A percentile compares a stretch with the other conserved stretches of the same genome.
Conservation (phyloP, 2,113 vertebrate genomes). For the Scatophagus argus region DNA sequence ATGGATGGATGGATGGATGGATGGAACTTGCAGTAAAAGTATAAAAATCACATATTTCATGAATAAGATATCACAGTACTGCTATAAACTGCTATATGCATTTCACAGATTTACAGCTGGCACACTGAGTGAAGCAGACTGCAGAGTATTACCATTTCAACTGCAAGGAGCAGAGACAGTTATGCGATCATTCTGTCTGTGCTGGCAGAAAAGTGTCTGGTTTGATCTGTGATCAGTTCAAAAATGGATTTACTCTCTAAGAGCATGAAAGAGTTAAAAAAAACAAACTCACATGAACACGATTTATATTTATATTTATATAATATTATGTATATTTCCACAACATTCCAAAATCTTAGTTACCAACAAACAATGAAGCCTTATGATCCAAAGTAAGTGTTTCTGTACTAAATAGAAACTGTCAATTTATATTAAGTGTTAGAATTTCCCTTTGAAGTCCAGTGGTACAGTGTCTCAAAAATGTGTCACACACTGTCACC, state of each 20-base stretch:
- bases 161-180: slow-evolving; percentile 36
- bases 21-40: no score
- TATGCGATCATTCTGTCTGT: slow-evolving; percentile 40
- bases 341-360: neutral
- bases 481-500: slow-evolving; percentile 18
- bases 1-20: no score
- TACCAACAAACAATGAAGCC: neutral
- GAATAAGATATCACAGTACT: slow-evolving; percentile 23
- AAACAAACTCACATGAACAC: neutral
- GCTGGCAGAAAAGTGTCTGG: slow-evolving; percentile 41
- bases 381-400: neutral
- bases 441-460: neutral
- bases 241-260: slow-evolving; percentile 6
- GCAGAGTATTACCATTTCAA: slow-evolving; percentile 35
- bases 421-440: neutral
- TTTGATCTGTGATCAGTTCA: slow-evolving; percentile 29
- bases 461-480: neutral
- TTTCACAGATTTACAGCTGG: slow-evolving; percentile 41
- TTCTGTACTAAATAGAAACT: neutral
- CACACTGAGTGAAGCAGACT: slow-evolving; percentile 32
- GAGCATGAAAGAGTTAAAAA: neutral
- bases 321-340: neutral
- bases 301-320: neutral
- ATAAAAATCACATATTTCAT: no score
- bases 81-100: slow-evolving; percentile 29